Evolutionary conservation across 2,113 vertebrate species (phyloP), one percentile per base, ranked within the genome.

Genomic region (Ceyx cyanopectus): DNA sequence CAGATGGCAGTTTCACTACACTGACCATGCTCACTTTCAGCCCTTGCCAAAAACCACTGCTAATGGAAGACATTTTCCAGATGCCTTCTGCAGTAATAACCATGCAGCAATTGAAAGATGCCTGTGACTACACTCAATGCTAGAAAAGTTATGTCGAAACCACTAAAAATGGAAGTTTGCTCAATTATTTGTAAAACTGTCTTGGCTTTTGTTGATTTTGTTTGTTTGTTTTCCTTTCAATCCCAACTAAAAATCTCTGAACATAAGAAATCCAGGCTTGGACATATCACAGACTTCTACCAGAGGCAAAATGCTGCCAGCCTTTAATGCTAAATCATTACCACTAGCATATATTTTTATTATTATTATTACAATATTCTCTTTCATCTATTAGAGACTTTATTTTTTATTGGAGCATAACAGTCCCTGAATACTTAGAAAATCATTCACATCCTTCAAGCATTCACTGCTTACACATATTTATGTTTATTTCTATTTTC

Each of bases 31-130:
- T 86, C 27, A 17, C 81, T 66, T 61, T 61, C 5, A 75, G 77
- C 27, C 69, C 61, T 92, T 91, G 89, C 91, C 92, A 93, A 92
- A 91, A 43, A 3, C 29, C 81, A 77, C 5, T 32, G 70, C 68
- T 74, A 77, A 78, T 14, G 9, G 61, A 82, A 87, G 79, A 95
- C 26, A 37, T 82, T 91, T 89, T 79, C 92, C 96, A 96, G 94
- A 94, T 67, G 84, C 37, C 81, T 85, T 81, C 65, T 75, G 23
- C 86, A 58, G 65, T 14, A 95, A 87, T 89, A 94, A 87, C 15
- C 46, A 15, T 26, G 46, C 86, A 90, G 84, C 70, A 56, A 79
- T 6, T 72, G 51, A 65, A 92, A 86, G 77, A 93, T 68, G 46
- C 27, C 62, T 62, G 20, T 14, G 8, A 94, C 76, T 89, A 73